phyloP scores from a whole-genome alignment of 2,113 vertebrate genomes.

The Ellobius talpinus region DNA sequence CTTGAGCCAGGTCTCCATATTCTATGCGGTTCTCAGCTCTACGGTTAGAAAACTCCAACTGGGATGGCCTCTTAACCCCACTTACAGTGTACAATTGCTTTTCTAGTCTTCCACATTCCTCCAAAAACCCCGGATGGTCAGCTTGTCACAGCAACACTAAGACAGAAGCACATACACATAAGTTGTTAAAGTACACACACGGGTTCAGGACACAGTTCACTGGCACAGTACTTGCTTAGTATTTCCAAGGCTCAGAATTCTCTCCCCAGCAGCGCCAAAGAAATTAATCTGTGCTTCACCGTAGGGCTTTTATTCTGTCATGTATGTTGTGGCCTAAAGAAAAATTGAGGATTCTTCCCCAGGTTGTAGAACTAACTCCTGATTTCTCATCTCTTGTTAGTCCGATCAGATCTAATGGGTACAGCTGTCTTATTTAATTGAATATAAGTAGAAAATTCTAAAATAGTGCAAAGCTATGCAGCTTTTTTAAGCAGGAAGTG shows the following conservation, averaged over 20 bases:
- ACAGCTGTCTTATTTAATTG: slow-evolving; percentile 54
- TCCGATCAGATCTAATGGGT: slow-evolving; percentile 33
- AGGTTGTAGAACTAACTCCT: slow-evolving; percentile 56
- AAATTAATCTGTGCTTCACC: slow-evolving; percentile 19
- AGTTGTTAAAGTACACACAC: background rate
- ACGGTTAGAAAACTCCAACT: background rate
- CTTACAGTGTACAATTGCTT: background rate
- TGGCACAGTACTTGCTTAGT: background rate
- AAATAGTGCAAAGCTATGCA: slow-evolving; percentile 48
- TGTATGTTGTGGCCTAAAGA: slow-evolving; percentile 6
- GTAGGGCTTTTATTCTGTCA: slow-evolving; percentile 36
- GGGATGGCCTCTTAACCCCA: background rate
- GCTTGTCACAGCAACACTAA: background rate
- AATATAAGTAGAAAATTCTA: slow-evolving; percentile 57
- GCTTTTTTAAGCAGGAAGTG: slow-evolving; percentile 77
- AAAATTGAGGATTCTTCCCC: slow-evolving; percentile 45
- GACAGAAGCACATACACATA: background rate
- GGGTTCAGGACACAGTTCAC: background rate
- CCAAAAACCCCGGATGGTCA: background rate
- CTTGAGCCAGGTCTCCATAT: background rate
- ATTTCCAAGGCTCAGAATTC: background rate
- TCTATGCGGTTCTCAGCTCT: background rate
- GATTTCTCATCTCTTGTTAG: slow-evolving; percentile 58
- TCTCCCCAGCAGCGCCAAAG: background rate
- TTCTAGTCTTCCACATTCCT: background rate